Conservation (phyloP, 2,113 vertebrate species). For the Notothenia rossii region DNA sequence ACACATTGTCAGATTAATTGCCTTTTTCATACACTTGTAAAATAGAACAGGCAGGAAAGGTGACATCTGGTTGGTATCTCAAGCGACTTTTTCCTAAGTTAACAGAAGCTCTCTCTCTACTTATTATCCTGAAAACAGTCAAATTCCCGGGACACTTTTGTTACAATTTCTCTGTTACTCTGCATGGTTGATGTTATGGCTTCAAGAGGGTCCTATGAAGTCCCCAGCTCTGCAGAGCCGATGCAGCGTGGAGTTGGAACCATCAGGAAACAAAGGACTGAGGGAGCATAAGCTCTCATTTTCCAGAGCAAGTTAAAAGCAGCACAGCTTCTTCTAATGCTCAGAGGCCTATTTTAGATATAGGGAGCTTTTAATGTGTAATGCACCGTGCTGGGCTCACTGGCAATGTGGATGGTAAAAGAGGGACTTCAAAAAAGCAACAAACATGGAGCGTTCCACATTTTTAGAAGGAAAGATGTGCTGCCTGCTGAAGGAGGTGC, state of each 20-base stretch:
- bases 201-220: constrained; percentile 83
- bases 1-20: constrained; percentile 31
- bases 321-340: constrained; percentile 77
- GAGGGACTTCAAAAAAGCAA: constrained; percentile 65
- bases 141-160: constrained; percentile 78
- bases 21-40: constrained; percentile 31
- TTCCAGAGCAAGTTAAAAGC: constrained; percentile 80
- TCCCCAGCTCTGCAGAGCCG: constrained; percentile 76
- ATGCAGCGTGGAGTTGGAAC: constrained; percentile 73
- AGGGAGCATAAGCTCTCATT: constrained; percentile 77
- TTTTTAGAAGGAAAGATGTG: constrained; percentile 37
- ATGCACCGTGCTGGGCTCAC: constrained; percentile 73
- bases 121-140: constrained; percentile 78
- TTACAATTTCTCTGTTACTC: constrained; percentile 74
- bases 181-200: constrained; percentile 81
- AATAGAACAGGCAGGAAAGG: constrained; percentile 46
- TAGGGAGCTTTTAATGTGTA: constrained; percentile 77
- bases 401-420: constrained; percentile 72
- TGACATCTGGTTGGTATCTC: constrained; percentile 61
- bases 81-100: constrained; percentile 71
- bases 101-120: constrained; percentile 66
- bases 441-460: constrained; percentile 64
- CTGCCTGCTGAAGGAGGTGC: constrained; percentile 42
- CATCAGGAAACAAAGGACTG: constrained; percentile 80
- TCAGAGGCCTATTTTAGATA: constrained; percentile 80